A percentile compares a stretch with the other conserved stretches of the same genome.
These are phyloP conservation scores for Machaerirhynchus nigripectus DNA, from an alignment of 2,113 vertebrate species.

Conservation along the genomic window DNA sequence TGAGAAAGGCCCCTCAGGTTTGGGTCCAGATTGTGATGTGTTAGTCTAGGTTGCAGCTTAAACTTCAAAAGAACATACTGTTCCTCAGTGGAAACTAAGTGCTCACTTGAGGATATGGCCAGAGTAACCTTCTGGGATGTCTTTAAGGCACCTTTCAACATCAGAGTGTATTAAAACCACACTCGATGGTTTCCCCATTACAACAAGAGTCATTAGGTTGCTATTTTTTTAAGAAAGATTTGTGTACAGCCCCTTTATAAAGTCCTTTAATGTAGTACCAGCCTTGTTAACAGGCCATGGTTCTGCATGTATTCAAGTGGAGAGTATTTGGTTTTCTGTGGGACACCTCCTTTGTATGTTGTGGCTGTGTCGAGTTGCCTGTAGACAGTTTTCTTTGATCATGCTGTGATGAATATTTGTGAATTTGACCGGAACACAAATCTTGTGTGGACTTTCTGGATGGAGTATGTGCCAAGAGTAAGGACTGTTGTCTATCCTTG, in stretches of 20 bases:
- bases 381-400: not conserved
- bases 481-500: not conserved
- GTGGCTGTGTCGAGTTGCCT: not conserved
- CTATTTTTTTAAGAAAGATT: not conserved
- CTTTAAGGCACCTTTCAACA: not conserved
- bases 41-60: not conserved
- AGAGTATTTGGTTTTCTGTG: not conserved
- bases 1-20: not conserved
- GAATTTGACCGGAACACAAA: not conserved
- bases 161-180: not conserved
- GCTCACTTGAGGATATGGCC: not conserved
- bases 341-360: not conserved
- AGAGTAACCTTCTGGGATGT: not conserved
- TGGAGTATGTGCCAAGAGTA: not conserved
- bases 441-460: not conserved
- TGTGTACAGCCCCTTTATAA: not conserved
- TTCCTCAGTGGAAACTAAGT: not conserved
- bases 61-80: slow-evolving; percentile 44
- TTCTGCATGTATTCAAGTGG: not conserved
- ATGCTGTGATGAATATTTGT: not conserved
- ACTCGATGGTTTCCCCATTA: not conserved
- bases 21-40: not conserved
- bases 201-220: not conserved
- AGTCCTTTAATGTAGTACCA: not conserved
- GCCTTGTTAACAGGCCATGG: not conserved